These are phyloP conservation scores for Teleogryllus occipitalis DNA, from an alignment of 1,140 invertebrate species.

Conservation along the genomic window DNA sequence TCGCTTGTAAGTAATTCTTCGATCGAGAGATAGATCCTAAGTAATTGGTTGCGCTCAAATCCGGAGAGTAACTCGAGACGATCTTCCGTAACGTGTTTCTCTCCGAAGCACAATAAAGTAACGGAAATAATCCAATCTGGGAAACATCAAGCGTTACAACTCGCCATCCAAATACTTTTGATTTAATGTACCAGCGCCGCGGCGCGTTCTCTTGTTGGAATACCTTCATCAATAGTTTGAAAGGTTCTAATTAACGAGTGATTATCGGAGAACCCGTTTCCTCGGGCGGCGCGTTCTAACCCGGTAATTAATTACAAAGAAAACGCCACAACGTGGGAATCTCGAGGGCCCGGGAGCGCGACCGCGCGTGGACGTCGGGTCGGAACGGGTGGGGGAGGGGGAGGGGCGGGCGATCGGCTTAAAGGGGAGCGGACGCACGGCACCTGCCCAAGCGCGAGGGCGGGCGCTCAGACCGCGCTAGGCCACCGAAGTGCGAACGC, in stretches of 20 bases:
- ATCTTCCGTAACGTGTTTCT: neutral
- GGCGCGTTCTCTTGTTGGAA: neutral
- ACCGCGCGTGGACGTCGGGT: no score
- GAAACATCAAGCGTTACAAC: neutral
- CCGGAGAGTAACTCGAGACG: neutral
- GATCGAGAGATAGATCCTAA: neutral
- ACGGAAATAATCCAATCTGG: neutral
- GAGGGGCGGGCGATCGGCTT: neutral
- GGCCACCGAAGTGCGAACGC: no score
- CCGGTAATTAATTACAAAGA: neutral
- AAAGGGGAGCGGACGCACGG: neutral
- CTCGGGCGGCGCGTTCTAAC: neutral
- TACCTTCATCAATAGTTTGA: neutral
- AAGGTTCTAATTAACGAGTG: constrained; percentile 1
- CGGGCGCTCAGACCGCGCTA: no score
- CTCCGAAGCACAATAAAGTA: neutral
- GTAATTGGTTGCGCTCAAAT: neutral
- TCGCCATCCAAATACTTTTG: neutral
- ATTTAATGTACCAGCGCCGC: neutral
- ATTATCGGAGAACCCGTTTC: neutral
- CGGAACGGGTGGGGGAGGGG: no score
- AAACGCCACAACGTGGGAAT: neutral
- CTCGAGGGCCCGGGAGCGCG: no score
- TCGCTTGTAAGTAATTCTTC: neutral
- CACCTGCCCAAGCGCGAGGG: neutral